Evolutionary conservation across 2,113 vertebrate genomes (phyloP).

Genomic region (Ageneiosus marmoratus): DNA sequence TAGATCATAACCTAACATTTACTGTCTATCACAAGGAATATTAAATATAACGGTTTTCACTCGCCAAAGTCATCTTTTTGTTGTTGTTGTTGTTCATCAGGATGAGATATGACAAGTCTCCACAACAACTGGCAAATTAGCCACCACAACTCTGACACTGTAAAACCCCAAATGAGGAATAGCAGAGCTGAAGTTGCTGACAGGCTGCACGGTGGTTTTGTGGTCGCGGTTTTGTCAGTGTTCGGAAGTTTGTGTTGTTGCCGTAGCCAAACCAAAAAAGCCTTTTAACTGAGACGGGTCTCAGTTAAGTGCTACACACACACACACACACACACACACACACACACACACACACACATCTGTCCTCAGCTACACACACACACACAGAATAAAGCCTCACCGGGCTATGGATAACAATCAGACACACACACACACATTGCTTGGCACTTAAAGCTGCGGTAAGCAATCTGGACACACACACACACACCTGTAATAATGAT

Average conservation of each 20-base stretch:
- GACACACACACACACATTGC: too few relatives aligned
- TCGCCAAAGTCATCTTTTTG: not conserved
- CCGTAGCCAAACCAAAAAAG: not conserved
- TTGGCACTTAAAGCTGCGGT: not conserved
- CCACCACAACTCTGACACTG: not conserved
- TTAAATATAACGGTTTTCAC: not conserved
- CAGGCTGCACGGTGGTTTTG: slow-evolving; percentile 13
- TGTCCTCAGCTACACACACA: not conserved
- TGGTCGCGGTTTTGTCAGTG: slow-evolving; percentile 19
- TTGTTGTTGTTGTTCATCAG: too few relatives aligned
- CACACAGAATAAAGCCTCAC: slow-evolving; percentile 4
- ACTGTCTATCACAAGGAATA: too few relatives aligned
- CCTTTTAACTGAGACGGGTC: not conserved
- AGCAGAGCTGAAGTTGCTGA: not conserved
- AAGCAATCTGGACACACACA: not conserved
- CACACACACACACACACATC: not conserved
- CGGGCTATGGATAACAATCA: slow-evolving; percentile 14
- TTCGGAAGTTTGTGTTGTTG: not conserved
- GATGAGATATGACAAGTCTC: not conserved
- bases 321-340: not conserved
- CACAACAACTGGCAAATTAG: slow-evolving; percentile 18
- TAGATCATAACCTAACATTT: too few relatives aligned
- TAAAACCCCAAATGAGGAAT: not conserved
- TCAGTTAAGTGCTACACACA: not conserved
- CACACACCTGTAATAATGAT: not conserved